phyloP scores from a whole-genome alignment of 2,113 vertebrate species.

The Dascyllus trimaculatus region DNA sequence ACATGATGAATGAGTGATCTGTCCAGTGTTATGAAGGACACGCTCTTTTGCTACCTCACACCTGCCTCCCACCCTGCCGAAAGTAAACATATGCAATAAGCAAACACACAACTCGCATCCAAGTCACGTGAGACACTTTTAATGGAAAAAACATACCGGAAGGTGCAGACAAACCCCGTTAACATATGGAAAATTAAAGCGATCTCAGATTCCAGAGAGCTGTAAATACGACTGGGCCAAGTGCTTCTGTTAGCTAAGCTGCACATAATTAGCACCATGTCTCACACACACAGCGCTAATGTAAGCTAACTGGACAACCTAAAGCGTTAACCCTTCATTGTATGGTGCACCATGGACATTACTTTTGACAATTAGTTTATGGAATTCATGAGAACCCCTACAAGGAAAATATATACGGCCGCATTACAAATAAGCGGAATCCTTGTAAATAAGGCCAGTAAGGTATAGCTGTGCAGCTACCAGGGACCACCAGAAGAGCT shows the following conservation, averaged over 20 bases:
- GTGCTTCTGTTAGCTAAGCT: constrained; percentile 44
- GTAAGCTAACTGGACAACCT: constrained; percentile 22
- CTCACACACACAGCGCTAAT: neutral
- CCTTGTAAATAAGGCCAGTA: neutral
- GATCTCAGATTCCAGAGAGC: neutral
- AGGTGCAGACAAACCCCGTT: neutral
- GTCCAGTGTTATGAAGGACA: constrained; percentile 15
- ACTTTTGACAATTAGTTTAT: neutral
- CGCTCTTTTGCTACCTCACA: neutral
- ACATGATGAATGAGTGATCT: neutral
- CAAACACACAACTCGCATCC: constrained; percentile 19
- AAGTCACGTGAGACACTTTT: neutral
- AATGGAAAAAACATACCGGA: neutral
- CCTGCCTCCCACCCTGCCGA: neutral
- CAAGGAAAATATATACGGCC: neutral
- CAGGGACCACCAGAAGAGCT: neutral
- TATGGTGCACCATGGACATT: neutral
- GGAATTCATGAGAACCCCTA: neutral
- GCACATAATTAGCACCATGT: constrained; percentile 40
- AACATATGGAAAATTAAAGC: neutral
- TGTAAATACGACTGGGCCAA: constrained; percentile 40
- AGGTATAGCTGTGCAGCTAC: neutral
- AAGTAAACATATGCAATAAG: constrained; percentile 26
- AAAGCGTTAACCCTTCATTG: neutral
- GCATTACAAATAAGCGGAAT: neutral